phyloP scores from a whole-genome alignment of 2,113 vertebrate genomes.

The Cromileptes altivelis region DNA sequence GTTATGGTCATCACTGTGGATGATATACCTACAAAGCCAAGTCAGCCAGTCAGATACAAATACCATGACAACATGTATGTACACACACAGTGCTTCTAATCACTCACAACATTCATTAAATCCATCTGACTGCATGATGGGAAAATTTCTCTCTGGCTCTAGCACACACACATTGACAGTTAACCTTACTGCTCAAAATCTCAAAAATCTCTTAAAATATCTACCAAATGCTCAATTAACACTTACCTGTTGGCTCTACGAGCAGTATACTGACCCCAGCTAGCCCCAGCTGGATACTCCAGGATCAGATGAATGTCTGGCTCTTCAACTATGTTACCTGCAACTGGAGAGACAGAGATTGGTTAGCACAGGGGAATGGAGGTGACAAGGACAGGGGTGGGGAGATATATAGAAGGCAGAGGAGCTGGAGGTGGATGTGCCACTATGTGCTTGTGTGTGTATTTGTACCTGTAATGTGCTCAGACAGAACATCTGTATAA shows the following conservation, averaged over 20 bases:
- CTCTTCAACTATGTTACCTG: slow-evolving; percentile 85
- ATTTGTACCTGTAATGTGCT: slow-evolving; percentile 84
- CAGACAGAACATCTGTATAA: slow-evolving; percentile 84
- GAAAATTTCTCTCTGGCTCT: background rate
- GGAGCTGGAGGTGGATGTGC: background rate
- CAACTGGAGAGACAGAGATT: slow-evolving; percentile 75
- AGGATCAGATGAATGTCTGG: slow-evolving; percentile 89
- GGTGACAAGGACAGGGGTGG: background rate
- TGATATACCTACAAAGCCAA: slow-evolving; percentile 82
- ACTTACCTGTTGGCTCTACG: slow-evolving; percentile 88
- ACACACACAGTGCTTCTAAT: background rate
- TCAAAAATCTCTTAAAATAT: no score
- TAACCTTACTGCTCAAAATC: background rate
- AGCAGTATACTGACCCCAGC: slow-evolving; percentile 85
- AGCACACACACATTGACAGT: background rate
- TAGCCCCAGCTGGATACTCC: slow-evolving; percentile 86
- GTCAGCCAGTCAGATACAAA: background rate
- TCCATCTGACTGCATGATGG: background rate
- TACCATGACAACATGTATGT: background rate
- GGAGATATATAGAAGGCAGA: background rate
- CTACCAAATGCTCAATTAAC: background rate
- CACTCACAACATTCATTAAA: background rate
- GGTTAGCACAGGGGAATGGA: background rate
- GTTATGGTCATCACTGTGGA: slow-evolving; percentile 89
- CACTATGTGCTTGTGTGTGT: background rate